These are phyloP conservation scores for Pseudochirops corinnae DNA, from an alignment of 2,797 vertebrate genomes.

Conservation along the genomic window DNA sequence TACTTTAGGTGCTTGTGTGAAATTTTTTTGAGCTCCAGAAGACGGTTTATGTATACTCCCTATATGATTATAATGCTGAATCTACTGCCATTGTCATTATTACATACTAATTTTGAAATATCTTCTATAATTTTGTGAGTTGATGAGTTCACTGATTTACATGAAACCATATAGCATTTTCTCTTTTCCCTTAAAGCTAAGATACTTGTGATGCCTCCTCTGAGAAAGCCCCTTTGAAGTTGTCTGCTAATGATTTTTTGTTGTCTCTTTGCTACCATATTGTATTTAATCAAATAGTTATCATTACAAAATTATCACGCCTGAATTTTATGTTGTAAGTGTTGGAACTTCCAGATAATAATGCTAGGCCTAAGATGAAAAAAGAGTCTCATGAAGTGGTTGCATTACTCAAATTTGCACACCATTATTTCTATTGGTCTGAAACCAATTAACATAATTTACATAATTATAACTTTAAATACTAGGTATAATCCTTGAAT, in stretches of 20 bases:
- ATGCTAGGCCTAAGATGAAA: background rate
- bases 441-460: background rate
- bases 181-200: background rate
- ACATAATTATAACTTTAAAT: background rate
- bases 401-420: background rate
- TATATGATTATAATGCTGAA: background rate
- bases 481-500: background rate
- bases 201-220: background rate
- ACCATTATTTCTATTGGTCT: no score
- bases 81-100: background rate
- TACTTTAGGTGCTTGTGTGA: background rate
- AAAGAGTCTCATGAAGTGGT: background rate
- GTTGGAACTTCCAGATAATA: background rate
- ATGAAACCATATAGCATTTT: background rate
- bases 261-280: background rate
- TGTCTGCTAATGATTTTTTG: background rate
- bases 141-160: background rate
- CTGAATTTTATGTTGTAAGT: background rate
- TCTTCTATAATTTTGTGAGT: background rate
- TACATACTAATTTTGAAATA: background rate
- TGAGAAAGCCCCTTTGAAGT: background rate
- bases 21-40: background rate
- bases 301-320: background rate
- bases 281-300: background rate
- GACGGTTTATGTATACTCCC: background rate